A percentile compares a stretch with the other conserved stretches of the same genome.
Conservation (phyloP, 2,113 vertebrate genomes). For the Pogonocichla stellata region DNA sequence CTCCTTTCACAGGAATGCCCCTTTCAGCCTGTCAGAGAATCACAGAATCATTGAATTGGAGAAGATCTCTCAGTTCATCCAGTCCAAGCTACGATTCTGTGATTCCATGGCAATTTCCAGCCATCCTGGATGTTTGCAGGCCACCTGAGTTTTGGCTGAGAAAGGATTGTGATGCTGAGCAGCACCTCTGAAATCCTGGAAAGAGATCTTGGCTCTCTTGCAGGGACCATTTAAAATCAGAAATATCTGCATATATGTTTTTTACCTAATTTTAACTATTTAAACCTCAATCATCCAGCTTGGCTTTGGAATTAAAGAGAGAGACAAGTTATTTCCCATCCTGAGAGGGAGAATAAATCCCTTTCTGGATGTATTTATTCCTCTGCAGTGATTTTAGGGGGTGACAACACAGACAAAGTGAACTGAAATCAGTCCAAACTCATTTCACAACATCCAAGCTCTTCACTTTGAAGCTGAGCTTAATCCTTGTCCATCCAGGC, state of each 20-base stretch:
- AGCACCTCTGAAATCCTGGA: background rate
- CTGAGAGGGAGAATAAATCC: background rate
- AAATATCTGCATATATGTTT: background rate
- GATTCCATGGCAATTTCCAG: background rate
- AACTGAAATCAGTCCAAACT: background rate
- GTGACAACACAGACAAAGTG: background rate
- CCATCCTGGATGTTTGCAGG: background rate
- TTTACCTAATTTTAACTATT: background rate
- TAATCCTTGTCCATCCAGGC: background rate
- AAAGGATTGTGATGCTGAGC: background rate
- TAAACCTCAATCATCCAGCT: background rate
- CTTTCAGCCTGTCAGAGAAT: background rate
- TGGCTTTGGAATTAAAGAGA: background rate
- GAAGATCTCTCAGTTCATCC: background rate
- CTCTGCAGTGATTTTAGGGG: background rate
- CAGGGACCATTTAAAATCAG: background rate
- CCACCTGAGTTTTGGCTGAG: background rate
- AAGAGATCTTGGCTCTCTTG: background rate
- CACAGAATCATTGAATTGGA: background rate
- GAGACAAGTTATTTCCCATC: rapidly evolving
- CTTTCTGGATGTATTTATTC: background rate
- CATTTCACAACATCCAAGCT: background rate
- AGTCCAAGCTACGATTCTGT: background rate
- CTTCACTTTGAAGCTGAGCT: background rate
- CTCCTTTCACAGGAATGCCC: background rate